Evolutionary conservation across 2,113 vertebrate species (phyloP).

Genomic region (Nycticorax nycticorax): DNA sequence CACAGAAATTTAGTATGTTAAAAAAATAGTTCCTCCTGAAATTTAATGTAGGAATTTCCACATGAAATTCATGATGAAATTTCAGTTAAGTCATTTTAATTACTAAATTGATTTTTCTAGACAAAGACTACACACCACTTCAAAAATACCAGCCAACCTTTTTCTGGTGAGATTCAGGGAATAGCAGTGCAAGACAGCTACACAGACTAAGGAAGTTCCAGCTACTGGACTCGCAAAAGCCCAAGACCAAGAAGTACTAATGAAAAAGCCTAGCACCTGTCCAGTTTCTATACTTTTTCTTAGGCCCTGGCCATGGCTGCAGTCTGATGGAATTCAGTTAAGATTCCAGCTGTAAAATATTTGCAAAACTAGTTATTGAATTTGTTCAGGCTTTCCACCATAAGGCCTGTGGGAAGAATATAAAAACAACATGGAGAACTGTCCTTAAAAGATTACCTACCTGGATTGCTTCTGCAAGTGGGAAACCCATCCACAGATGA

Average conservation of each 20-base stretch:
- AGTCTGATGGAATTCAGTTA: not conserved
- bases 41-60: not conserved
- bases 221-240: not conserved
- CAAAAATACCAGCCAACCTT: not conserved
- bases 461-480: not conserved
- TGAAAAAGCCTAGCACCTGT: not conserved
- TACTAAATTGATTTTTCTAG: not conserved
- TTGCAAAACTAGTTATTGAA: not conserved
- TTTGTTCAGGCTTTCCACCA: not conserved
- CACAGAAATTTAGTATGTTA: not conserved
- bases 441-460: not conserved
- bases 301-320: not conserved
- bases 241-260: not conserved
- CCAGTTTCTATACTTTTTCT: not conserved
- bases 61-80: not conserved
- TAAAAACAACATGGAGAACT: not conserved
- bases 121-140: not conserved
- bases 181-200: not conserved
- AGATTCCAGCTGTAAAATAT: not conserved
- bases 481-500: not conserved
- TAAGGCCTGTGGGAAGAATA: not conserved
- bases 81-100: not conserved
- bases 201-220: not conserved
- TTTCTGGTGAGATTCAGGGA: not conserved
- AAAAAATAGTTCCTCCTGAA: not conserved